phyloP scores from a whole-genome alignment of 2,888 invertebrate genomes.

The Oligia strigilis region DNA sequence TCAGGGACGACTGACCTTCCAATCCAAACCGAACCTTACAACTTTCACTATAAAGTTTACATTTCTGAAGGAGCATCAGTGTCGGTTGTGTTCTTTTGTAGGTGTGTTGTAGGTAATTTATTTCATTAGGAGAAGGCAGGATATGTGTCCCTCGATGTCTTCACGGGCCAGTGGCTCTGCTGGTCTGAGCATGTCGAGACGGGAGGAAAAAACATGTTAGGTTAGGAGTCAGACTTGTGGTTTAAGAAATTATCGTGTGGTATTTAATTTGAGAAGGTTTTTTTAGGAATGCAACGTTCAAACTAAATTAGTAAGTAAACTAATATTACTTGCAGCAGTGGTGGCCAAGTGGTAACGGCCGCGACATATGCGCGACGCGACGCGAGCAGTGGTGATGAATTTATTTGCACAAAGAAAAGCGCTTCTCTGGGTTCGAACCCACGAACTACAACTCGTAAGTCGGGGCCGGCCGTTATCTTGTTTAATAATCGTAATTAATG shows the following conservation, averaged over 20 bases:
- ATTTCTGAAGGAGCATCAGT: slow-evolving; percentile 39
- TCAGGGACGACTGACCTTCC: slow-evolving; percentile 55
- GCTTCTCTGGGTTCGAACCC: background rate
- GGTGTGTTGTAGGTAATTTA: slow-evolving; percentile 80
- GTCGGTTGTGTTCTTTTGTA: slow-evolving; percentile 68
- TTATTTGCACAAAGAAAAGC: background rate
- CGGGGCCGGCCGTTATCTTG: slow-evolving; percentile 1
- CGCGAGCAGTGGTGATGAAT: no score
- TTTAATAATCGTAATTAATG: slow-evolving; percentile 34
- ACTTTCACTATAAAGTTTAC: slow-evolving; percentile 29
- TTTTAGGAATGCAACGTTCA: background rate
- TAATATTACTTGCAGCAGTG: no score
- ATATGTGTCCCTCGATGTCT: slow-evolving; percentile 89
- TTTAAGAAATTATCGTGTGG: slow-evolving; percentile 2
- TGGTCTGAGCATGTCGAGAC: slow-evolving; percentile 84
- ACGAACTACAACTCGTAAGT: background rate
- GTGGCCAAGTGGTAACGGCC: no score
- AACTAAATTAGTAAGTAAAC: background rate
- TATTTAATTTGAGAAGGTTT: background rate
- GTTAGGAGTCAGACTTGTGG: slow-evolving; percentile 55
- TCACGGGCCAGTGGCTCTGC: slow-evolving; percentile 84
- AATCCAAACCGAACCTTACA: slow-evolving; percentile 56
- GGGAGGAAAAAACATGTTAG: slow-evolving; percentile 84
- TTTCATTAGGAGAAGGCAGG: slow-evolving; percentile 90
- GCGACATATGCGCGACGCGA: no score